A percentile compares a stretch with the other conserved stretches of the same genome.
Evolutionary conservation across 2,888 invertebrate genomes (phyloP).

Genomic region (Teleogryllus oceanicus): DNA sequence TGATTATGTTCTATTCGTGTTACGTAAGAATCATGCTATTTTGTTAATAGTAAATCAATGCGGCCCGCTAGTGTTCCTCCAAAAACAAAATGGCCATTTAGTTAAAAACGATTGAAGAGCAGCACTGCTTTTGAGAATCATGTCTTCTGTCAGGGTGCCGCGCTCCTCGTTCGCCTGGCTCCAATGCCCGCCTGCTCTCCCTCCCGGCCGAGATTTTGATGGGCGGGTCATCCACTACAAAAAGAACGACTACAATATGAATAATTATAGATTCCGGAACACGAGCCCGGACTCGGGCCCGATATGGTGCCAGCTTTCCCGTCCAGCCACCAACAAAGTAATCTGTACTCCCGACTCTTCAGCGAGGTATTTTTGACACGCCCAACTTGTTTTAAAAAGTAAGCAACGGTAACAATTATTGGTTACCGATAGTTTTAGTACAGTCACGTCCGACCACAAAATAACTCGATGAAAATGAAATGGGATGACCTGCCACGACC

Average conservation of each 20-base stretch:
- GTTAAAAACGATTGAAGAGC: neutral
- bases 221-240: constrained; percentile 8
- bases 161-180: neutral
- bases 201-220: neutral
- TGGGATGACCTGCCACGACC: too few relatives aligned
- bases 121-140: neutral
- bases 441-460: neutral
- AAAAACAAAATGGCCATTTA: too few relatives aligned
- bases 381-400: constrained; percentile 32
- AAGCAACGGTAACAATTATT: constrained; percentile 32
- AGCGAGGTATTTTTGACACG: constrained; percentile 30
- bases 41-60: too few relatives aligned
- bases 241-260: constrained; percentile 22
- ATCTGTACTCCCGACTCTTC: neutral
- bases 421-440: constrained; percentile 30
- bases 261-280: constrained; percentile 27
- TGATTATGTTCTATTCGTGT: too few relatives aligned
- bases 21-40: too few relatives aligned
- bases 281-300: constrained; percentile 12
- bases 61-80: too few relatives aligned
- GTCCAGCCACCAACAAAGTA: constrained; percentile 22
- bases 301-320: constrained; percentile 30
- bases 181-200: neutral
- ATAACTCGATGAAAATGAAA: too few relatives aligned
- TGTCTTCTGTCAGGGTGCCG: neutral